Percentiles rank a stretch among this genome's conserved stretches.
These are phyloP conservation scores for Callipepla squamata DNA, from an alignment of 2,113 vertebrate species.

Conservation along the genomic window DNA sequence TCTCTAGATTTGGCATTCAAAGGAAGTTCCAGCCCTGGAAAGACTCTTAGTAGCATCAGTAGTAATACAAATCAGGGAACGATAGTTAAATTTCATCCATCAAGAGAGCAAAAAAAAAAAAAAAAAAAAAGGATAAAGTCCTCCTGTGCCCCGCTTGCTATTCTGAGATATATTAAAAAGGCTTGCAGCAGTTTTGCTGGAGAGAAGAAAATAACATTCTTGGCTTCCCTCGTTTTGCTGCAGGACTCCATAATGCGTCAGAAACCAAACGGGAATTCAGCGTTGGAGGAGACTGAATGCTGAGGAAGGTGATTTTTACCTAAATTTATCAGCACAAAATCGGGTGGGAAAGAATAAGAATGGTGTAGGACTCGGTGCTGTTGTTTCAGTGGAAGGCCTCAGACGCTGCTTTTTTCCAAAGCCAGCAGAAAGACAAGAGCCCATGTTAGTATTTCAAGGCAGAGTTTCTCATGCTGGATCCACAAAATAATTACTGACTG, in stretches of 20 bases:
- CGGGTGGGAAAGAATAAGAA: neutral
- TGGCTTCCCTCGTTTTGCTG: neutral
- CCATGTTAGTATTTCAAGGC: neutral
- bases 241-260: neutral
- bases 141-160: neutral
- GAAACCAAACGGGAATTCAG: neutral
- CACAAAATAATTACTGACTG: conserved; percentile 24
- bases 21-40: neutral
- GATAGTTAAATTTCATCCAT: conserved; percentile 36
- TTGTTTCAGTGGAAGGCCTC: neutral
- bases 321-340: neutral
- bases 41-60: neutral
- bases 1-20: conserved; percentile 32
- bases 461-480: neutral
- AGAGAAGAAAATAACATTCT: conserved; percentile 4
- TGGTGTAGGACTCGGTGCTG: neutral
- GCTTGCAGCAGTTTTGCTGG: neutral
- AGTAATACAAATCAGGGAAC: conserved; percentile 50
- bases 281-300: accelerated
- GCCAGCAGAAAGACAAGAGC: neutral
- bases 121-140: neutral
- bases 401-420: neutral
- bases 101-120: neutral
- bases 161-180: conserved; percentile 38
- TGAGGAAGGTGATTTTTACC: neutral